phyloP scores from a whole-genome alignment of 2,888 invertebrate species.

The Brachypterus glaber region DNA sequence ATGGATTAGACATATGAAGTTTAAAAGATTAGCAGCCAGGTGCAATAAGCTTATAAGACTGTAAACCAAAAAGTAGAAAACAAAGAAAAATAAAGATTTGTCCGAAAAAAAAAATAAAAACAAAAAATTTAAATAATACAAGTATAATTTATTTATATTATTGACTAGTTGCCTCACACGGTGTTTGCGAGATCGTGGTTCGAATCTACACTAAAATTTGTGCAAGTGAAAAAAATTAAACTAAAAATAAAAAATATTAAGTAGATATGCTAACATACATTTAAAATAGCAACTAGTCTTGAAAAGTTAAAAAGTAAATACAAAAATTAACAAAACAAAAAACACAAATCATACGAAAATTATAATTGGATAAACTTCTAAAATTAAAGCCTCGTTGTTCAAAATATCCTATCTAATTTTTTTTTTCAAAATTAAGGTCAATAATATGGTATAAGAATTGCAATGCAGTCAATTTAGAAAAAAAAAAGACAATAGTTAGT shows the following conservation, averaged over 20 bases:
- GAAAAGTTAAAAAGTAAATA: slow-evolving; percentile 15
- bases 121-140: slow-evolving; percentile 31
- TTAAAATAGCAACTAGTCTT: slow-evolving; percentile 24
- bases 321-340: slow-evolving; percentile 19
- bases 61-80: too few relatives aligned
- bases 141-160: slow-evolving; percentile 34
- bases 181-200: slow-evolving; percentile 38
- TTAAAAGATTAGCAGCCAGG: too few relatives aligned
- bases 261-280: slow-evolving; percentile 24
- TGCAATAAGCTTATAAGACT: too few relatives aligned
- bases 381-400: too few relatives aligned
- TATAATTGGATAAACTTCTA: too few relatives aligned
- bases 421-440: too few relatives aligned
- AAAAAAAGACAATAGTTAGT: too few relatives aligned
- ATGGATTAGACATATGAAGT: too few relatives aligned
- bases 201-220: slow-evolving; percentile 34
- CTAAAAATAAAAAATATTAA: slow-evolving; percentile 25
- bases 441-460: too few relatives aligned
- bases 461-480: too few relatives aligned
- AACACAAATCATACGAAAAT: slow-evolving; percentile 31
- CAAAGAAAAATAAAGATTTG: slow-evolving; percentile 21
- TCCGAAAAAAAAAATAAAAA: slow-evolving; percentile 23
- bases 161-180: slow-evolving; percentile 45
- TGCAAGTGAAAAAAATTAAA: slow-evolving; percentile 30
- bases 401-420: too few relatives aligned